Conservation (phyloP, 2,113 vertebrate genomes). For the Indicator maculatus region DNA sequence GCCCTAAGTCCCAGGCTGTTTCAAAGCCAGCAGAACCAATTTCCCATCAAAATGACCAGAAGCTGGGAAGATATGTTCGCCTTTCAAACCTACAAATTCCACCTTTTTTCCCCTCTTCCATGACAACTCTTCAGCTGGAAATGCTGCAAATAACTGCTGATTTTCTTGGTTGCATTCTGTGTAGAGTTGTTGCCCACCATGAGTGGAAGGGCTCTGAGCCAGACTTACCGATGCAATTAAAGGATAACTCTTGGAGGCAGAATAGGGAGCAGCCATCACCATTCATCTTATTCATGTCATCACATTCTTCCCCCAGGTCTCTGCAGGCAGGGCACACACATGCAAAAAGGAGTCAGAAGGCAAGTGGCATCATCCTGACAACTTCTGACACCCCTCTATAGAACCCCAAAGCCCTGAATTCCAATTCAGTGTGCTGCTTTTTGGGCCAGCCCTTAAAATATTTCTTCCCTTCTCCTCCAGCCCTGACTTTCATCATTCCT, state of each 20-base stretch:
- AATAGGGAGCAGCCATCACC: slow-evolving; percentile 95
- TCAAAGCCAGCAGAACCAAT: slow-evolving; percentile 74
- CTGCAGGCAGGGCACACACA: slow-evolving; percentile 72
- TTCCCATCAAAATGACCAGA: slow-evolving; percentile 68
- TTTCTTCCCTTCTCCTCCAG: background rate
- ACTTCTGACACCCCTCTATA: background rate
- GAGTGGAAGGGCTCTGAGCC: background rate
- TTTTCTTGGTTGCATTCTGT: background rate
- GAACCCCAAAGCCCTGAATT: background rate
- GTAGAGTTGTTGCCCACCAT: background rate
- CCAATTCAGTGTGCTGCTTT: background rate
- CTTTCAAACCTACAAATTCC: slow-evolving; percentile 71
- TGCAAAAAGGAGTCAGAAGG: slow-evolving; percentile 18
- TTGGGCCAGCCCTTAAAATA: background rate
- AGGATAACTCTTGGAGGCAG: slow-evolving; percentile 91
- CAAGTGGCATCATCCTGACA: background rate
- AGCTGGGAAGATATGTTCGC: slow-evolving; percentile 70
- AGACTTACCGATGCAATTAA: slow-evolving; percentile 95
- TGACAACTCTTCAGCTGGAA: slow-evolving; percentile 39
- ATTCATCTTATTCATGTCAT: slow-evolving; percentile 92
- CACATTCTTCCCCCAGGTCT: slow-evolving; percentile 90
- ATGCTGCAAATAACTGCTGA: background rate
- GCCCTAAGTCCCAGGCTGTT: slow-evolving; percentile 53
- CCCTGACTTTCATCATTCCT: background rate
- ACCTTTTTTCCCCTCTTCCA: slow-evolving; percentile 37